These are phyloP conservation scores for Propsilocerus akamusi DNA, from an alignment of 1,140 invertebrate species.

Conservation along the genomic window DNA sequence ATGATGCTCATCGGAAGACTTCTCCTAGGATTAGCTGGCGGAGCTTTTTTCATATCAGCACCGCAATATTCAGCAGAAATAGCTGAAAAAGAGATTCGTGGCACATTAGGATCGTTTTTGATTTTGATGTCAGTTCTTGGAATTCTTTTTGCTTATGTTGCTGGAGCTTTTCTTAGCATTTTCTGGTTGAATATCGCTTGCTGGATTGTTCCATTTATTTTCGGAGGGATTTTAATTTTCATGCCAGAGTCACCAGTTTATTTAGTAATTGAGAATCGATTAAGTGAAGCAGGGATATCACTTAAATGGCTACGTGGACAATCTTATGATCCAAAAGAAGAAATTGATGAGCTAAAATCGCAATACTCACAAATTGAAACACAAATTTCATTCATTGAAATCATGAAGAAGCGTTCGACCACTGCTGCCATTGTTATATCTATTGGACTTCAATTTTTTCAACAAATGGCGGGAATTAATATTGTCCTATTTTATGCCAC, in stretches of 20 bases:
- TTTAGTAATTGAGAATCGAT: slow-evolving; percentile 32
- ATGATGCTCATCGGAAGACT: slow-evolving; percentile 56
- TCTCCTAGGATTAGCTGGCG: slow-evolving; percentile 38
- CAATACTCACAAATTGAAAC: neutral
- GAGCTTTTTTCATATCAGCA: slow-evolving; percentile 48
- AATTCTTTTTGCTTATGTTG: slow-evolving; percentile 37
- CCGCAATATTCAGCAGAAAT: slow-evolving; percentile 59
- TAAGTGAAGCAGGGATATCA: slow-evolving; percentile 39
- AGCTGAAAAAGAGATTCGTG: slow-evolving; percentile 42
- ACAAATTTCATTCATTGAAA: neutral
- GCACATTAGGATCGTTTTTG: slow-evolving; percentile 47
- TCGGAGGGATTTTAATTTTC: slow-evolving; percentile 44
- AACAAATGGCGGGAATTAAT: neutral
- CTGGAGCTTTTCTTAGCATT: slow-evolving; percentile 25
- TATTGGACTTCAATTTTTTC: neutral
- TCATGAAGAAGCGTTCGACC: neutral
- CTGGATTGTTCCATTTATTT: slow-evolving; percentile 37
- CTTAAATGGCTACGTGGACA: slow-evolving; percentile 47
- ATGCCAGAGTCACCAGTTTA: slow-evolving; percentile 49
- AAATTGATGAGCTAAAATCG: neutral
- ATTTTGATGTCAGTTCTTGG: slow-evolving; percentile 48
- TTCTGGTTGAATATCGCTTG: slow-evolving; percentile 35
- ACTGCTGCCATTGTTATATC: neutral
- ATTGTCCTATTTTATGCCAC: neutral
- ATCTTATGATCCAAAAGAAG: slow-evolving; percentile 29